Evolutionary conservation across 2,113 vertebrate species (phyloP).

Genomic region (Tympanuchus pallidicinctus): DNA sequence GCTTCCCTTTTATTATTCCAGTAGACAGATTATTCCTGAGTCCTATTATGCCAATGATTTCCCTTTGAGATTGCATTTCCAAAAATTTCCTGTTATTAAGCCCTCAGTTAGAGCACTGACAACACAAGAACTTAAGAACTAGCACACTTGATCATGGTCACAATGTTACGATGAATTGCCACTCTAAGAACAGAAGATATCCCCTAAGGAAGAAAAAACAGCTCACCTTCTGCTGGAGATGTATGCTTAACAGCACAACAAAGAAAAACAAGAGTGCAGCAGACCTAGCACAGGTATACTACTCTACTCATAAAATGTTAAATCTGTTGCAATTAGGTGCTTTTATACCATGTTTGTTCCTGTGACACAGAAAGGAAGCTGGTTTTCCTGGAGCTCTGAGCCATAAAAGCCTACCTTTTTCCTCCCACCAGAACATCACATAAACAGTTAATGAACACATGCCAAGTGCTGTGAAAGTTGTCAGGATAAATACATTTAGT

Average conservation of each 20-base stretch:
- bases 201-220: neutral
- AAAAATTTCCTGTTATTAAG: conserved; percentile 16
- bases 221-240: neutral
- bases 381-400: conserved; percentile 15
- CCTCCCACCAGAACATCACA: neutral
- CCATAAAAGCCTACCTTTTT: neutral
- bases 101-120: neutral
- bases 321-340: neutral
- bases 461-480: conserved; percentile 3
- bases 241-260: neutral
- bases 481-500: neutral
- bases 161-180: neutral
- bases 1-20: neutral
- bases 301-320: conserved; percentile 23
- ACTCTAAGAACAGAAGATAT: neutral
- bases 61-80: neutral
- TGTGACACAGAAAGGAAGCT: conserved; percentile 5
- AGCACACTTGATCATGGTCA: neutral
- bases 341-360: conserved; percentile 29
- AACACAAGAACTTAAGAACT: neutral
- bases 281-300: neutral
- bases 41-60: neutral
- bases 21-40: conserved; percentile 24
- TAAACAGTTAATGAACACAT: neutral
- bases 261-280: neutral